Evolutionary conservation across 2,888 invertebrate species (phyloP), one percentile per base, ranked within the genome.

Genomic region (Rhodophaea formosa): DNA sequence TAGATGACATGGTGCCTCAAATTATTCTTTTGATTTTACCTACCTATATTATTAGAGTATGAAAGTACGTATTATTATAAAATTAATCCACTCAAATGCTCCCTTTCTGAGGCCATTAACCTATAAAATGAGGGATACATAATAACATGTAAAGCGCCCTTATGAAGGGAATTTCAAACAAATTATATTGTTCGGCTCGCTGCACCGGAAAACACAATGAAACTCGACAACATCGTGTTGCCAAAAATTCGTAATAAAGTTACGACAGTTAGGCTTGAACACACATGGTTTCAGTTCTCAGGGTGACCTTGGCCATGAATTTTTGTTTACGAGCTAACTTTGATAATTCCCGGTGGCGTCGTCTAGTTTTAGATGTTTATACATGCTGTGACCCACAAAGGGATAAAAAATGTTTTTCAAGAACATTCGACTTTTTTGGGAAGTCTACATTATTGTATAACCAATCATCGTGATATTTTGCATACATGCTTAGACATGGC

Each of bases 201-300:
- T 71, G 72, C 70, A 53, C 73, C 60, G 74, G 71, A 72, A 74
- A 71, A 71, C 65, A 62, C 57, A 62, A 56, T 57, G 53, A 55
- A 59, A 46, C 57, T 63, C 44, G 29, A 10, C 35, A 16, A 17
- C 51, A 51, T 12, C 7, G 12, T 16, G 51, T 17, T 35, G 35
- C 51, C 51, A 51, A 51, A 51, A 51, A 51, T 35, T 35, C 35
- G 2, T 39, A 51, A 51, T 17, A 51, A 39, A 16, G 35, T 51
- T 51, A 51, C 17, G 54, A 53, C 23, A 23, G 53, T 64, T 62
- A 53, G 57, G 23, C 17, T 62, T 14, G 43, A 57, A 54, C 57
- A 35, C 49, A 51, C 51, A 12, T 12, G 46, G 39, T 39, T 12
- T 2, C 5, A 3, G n/a, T 17, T 46, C 23, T 23, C 1, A 3